Percentiles rank a stretch among this genome's conserved stretches.
These are phyloP conservation scores for Tretioscincus oriximinensis DNA, from an alignment of 2,113 vertebrate species.

Conservation along the genomic window DNA sequence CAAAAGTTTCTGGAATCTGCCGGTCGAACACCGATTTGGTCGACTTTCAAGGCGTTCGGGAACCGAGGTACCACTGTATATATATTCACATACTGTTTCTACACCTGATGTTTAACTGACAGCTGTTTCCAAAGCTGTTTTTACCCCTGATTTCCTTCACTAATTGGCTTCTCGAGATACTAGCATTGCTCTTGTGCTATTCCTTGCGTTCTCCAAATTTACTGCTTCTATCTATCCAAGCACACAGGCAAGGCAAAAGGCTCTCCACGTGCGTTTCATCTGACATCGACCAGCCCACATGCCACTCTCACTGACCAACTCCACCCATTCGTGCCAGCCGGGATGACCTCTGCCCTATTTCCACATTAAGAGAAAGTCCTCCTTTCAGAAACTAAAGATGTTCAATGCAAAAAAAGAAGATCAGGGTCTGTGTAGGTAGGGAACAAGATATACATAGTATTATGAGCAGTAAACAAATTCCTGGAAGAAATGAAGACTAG, in stretches of 20 bases:
- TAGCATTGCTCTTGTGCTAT: no score
- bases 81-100: neutral
- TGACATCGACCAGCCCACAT: neutral
- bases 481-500: neutral
- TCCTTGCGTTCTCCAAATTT: neutral
- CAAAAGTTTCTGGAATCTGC: no score
- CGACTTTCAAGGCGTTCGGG: no score
- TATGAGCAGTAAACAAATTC: neutral
- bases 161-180: neutral
- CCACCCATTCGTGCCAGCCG: neutral
- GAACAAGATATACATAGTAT: neutral
- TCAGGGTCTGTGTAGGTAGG: neutral
- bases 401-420: neutral
- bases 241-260: neutral
- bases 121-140: neutral
- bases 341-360: slow-evolving; percentile 25
- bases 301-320: neutral
- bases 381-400: neutral
- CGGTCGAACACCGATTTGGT: no score
- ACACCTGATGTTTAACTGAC: no score
- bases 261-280: slow-evolving; percentile 12
- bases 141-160: neutral
- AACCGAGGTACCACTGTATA: no score
- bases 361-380: neutral
- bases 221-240: slow-evolving; percentile 15